These are phyloP conservation scores for Microctenopoma stevenorrisi DNA, from an alignment of 2,797 vertebrate genomes.

Conservation along the genomic window DNA sequence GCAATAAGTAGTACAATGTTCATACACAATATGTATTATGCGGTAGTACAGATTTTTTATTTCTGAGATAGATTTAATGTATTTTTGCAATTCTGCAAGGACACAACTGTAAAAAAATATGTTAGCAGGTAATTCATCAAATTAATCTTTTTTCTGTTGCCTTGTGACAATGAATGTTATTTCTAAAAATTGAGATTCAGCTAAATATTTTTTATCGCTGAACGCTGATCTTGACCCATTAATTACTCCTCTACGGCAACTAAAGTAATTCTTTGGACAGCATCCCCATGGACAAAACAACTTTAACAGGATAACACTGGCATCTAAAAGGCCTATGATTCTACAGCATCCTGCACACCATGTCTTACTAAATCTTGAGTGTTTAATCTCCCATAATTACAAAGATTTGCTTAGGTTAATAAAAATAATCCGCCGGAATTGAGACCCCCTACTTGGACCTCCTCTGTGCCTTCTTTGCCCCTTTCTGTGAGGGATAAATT, in stretches of 20 bases:
- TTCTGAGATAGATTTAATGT: too few relatives aligned
- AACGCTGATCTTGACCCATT: slow-evolving; percentile 36
- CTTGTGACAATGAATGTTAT: not conserved
- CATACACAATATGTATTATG: too few relatives aligned
- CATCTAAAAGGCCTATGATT: slow-evolving; percentile 69
- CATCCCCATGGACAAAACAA: slow-evolving; percentile 57
- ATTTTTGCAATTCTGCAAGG: not conserved
- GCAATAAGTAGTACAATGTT: not conserved
- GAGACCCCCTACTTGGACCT: slow-evolving; percentile 80
- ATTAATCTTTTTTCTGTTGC: not conserved
- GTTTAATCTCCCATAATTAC: slow-evolving; percentile 86
- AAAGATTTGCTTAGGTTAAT: slow-evolving; percentile 84
- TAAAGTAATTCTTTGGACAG: slow-evolving; percentile 47
- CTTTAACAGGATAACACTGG: slow-evolving; percentile 71
- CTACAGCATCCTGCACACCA: slow-evolving; percentile 66
- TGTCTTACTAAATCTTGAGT: slow-evolving; percentile 78
- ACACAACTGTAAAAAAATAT: slow-evolving; percentile 4
- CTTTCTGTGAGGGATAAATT: slow-evolving; percentile 79
- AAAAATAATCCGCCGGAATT: slow-evolving; percentile 83
- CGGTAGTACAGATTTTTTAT: not conserved
- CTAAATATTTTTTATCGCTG: slow-evolving; percentile 20
- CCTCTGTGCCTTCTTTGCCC: slow-evolving; percentile 75
- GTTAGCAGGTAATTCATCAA: not conserved
- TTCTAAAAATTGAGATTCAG: not conserved
- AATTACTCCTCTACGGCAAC: slow-evolving; percentile 63